These are phyloP conservation scores for Macropodus opercularis DNA, from an alignment of 2,797 vertebrate species.

Conservation along the genomic window DNA sequence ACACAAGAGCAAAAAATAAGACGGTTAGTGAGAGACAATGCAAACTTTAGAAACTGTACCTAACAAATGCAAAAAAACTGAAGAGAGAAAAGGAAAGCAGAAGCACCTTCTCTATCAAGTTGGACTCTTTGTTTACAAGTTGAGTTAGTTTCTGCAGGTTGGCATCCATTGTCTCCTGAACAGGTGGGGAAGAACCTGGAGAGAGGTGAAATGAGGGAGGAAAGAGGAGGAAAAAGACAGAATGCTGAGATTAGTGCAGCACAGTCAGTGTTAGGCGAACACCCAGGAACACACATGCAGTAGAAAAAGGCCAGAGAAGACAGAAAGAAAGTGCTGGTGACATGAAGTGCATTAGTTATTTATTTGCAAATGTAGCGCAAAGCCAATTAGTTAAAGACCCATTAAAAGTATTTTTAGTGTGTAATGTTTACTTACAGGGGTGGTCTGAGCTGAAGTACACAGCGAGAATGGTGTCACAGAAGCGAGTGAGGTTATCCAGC, in stretches of 20 bases:
- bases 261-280: conserved; percentile 10
- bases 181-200: conserved; percentile 84
- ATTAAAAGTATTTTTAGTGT: conserved; percentile 2
- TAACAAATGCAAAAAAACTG: conserved; percentile 45
- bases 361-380: neutral
- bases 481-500: conserved; percentile 91
- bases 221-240: conserved; percentile 26
- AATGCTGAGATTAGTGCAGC: conserved; percentile 20
- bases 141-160: conserved; percentile 99
- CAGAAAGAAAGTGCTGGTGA: conserved; percentile 5
- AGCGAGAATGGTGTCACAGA: conserved; percentile 91
- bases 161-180: conserved; percentile 92
- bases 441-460: conserved; percentile 85
- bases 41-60: conserved; percentile 21
- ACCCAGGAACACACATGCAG: conserved; percentile 15
- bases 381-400: neutral
- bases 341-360: conserved; percentile 54
- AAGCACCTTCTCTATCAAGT: conserved; percentile 98
- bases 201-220: conserved; percentile 31
- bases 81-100: conserved; percentile 70
- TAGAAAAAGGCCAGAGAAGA: conserved; percentile 9
- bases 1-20: neutral
- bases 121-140: conserved; percentile 99
- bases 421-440: conserved; percentile 76
- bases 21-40: neutral